These are phyloP conservation scores for Euproctis similis DNA, from an alignment of 2,888 invertebrate genomes.

Conservation along the genomic window DNA sequence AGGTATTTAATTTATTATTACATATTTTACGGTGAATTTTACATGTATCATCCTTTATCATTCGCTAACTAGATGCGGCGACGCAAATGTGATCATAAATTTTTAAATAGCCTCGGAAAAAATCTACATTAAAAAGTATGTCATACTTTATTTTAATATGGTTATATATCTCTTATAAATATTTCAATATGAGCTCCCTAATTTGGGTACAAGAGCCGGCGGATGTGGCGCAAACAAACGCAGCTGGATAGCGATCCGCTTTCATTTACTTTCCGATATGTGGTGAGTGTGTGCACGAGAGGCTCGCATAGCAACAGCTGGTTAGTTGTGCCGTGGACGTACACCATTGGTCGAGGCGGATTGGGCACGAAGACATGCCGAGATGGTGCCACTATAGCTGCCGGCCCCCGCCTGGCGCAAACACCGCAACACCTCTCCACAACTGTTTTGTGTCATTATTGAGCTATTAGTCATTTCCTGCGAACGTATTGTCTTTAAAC, in stretches of 20 bases:
- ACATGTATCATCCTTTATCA: too few relatives aligned
- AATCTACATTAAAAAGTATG: too few relatives aligned
- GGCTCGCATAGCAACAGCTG: slow-evolving; percentile 29
- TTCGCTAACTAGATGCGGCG: too few relatives aligned
- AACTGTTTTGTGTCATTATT: slow-evolving; percentile 11
- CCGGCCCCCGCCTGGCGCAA: too few relatives aligned
- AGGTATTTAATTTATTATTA: too few relatives aligned
- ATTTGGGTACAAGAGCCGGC: slow-evolving; percentile 5
- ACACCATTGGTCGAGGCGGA: slow-evolving; percentile 22
- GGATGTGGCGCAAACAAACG: slow-evolving; percentile 18
- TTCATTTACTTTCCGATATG: slow-evolving; percentile 56
- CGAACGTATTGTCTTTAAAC: too few relatives aligned
- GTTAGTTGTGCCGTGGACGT: slow-evolving; percentile 15
- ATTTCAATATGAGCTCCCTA: too few relatives aligned
- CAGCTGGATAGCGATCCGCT: slow-evolving; percentile 54
- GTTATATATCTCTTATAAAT: background rate
- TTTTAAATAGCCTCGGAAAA: too few relatives aligned
- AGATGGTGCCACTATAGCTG: slow-evolving; percentile 5
- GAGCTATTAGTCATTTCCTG: slow-evolving; percentile 21
- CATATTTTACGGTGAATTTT: too few relatives aligned
- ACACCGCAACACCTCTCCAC: slow-evolving; percentile 9
- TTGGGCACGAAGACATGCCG: too few relatives aligned
- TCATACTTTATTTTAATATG: too few relatives aligned
- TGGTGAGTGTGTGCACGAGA: slow-evolving; percentile 25
- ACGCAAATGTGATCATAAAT: too few relatives aligned